phyloP scores from a whole-genome alignment of 2,113 vertebrate genomes.

The Campylorhamphus procurvoides region DNA sequence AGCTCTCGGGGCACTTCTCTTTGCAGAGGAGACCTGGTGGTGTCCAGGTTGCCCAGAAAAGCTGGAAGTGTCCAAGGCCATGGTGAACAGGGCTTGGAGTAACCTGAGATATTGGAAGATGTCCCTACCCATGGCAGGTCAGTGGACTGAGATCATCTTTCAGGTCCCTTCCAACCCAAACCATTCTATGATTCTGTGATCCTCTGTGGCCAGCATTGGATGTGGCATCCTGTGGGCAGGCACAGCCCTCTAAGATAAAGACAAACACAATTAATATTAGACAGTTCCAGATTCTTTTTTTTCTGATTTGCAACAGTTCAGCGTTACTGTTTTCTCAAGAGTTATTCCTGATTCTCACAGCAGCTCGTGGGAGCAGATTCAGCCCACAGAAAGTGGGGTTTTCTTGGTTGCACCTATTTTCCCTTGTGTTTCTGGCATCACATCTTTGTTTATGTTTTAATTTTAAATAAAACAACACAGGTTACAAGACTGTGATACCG shows the following conservation, averaged over 20 bases:
- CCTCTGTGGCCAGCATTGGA: neutral
- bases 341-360: slow-evolving; percentile 8
- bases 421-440: slow-evolving; percentile 28
- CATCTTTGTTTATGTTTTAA: slow-evolving; percentile 43
- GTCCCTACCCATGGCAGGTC: neutral
- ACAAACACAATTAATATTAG: neutral
- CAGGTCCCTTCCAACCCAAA: neutral
- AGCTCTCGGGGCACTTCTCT: neutral
- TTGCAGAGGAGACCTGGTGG: neutral
- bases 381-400: slow-evolving; percentile 37
- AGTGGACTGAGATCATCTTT: rapidly evolving
- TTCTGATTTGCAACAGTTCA: neutral
- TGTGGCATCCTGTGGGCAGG: neutral
- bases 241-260: neutral
- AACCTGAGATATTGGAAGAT: neutral
- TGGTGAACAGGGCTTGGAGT: rapidly evolving
- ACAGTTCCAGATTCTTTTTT: neutral
- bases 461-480: neutral
- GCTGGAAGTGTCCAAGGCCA: neutral
- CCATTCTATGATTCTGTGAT: neutral
- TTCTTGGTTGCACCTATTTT: slow-evolving; percentile 16
- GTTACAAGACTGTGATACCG: neutral
- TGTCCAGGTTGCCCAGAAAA: neutral
- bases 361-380: slow-evolving; percentile 22
- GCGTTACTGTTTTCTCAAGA: neutral